phyloP scores from a whole-genome alignment of 2,888 invertebrate species.

The Neocrepidodera transversa region DNA sequence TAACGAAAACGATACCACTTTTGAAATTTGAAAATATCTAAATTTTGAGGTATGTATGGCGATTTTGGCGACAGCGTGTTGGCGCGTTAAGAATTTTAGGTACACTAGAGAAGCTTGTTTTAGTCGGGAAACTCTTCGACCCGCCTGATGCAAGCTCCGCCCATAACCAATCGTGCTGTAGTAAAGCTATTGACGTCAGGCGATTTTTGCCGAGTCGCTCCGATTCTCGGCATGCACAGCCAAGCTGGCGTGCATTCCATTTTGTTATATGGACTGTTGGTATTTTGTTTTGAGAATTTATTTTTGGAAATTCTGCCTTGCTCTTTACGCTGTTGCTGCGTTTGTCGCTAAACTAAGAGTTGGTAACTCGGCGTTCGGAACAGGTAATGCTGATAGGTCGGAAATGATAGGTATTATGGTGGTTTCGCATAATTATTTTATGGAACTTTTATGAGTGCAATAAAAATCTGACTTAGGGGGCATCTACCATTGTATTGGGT shows the following conservation, averaged over 20 bases:
- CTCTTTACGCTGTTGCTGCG: background rate
- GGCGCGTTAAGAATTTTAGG: slow-evolving; percentile 46
- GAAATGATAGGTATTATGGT: background rate
- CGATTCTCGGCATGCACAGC: slow-evolving; percentile 45
- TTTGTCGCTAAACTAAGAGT: no score
- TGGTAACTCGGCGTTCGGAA: background rate
- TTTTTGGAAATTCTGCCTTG: slow-evolving; percentile 42
- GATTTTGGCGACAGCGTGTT: slow-evolving; percentile 47
- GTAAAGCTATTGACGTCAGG: slow-evolving; percentile 52
- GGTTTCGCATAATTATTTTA: slow-evolving; percentile 10
- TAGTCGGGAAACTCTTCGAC: slow-evolving; percentile 51
- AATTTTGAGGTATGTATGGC: slow-evolving; percentile 45
- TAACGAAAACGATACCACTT: slow-evolving; percentile 40
- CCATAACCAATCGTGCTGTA: slow-evolving; percentile 52
- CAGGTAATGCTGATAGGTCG: slow-evolving; percentile 15
- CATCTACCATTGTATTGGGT: slow-evolving; percentile 13
- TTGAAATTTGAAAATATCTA: slow-evolving; percentile 41
- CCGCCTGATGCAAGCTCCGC: slow-evolving; percentile 54
- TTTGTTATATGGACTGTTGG: slow-evolving; percentile 51
- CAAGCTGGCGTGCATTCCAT: slow-evolving; percentile 53
- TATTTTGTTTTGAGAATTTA: slow-evolving; percentile 40
- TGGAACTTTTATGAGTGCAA: slow-evolving; percentile 14
- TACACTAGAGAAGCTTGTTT: slow-evolving; percentile 51
- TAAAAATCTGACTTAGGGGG: slow-evolving; percentile 12
- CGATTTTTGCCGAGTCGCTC: slow-evolving; percentile 46